A percentile compares a stretch with the other conserved stretches of the same genome.
These are phyloP conservation scores for Thryonomys swinderianus DNA, from an alignment of 2,113 vertebrate genomes.

Conservation along the genomic window DNA sequence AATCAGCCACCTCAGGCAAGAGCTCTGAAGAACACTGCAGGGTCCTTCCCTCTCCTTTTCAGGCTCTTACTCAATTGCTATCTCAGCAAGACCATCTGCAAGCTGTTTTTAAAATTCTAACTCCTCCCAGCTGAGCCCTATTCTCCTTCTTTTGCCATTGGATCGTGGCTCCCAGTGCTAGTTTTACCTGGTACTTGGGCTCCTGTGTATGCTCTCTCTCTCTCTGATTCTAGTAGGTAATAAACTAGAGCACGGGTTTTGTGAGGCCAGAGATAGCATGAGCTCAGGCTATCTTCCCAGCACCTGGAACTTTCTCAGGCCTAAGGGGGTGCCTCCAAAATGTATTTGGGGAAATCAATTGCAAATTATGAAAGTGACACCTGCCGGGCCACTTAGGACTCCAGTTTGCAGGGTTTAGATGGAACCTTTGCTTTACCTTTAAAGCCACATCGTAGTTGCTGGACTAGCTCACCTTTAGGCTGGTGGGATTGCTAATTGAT, in stretches of 20 bases:
- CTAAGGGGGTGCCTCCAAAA: neutral
- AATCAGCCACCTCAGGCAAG: neutral
- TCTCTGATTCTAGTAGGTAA: neutral
- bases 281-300: neutral
- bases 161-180: no score
- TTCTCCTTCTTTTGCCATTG: neutral
- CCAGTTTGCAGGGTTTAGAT: neutral
- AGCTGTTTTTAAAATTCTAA: neutral
- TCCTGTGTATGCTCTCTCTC: neutral
- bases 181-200: neutral
- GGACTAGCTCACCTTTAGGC: neutral
- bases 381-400: neutral
- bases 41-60: neutral
- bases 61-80: neutral
- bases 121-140: neutral
- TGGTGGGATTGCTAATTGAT: neutral
- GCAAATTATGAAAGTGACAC: neutral
- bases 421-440: neutral
- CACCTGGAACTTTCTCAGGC: neutral
- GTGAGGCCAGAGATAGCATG: neutral
- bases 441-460: neutral
- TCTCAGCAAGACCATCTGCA: neutral
- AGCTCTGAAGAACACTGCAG: accelerated
- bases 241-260: neutral
- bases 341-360: neutral